Evolutionary conservation across 2,797 vertebrate species (phyloP).

Genomic region (Pangasius mekongensis): DNA sequence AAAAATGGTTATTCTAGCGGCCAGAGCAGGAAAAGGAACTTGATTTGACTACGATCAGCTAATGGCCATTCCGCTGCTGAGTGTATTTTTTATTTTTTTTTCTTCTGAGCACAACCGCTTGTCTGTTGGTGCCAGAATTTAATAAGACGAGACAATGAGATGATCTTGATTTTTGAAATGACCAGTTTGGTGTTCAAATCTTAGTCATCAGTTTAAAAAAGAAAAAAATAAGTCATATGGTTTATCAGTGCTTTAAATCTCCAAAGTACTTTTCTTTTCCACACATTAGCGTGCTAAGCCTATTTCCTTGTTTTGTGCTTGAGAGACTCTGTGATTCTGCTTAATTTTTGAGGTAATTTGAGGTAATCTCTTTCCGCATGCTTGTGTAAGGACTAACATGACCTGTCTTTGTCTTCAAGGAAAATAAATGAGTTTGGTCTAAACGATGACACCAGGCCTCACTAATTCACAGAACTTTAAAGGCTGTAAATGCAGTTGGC

Average conservation of each 20-base stretch:
- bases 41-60: background rate
- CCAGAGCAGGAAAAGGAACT: background rate
- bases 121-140: background rate
- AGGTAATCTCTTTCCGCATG: background rate
- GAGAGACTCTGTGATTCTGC: background rate
- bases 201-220: background rate
- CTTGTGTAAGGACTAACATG: background rate
- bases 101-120: slow-evolving; percentile 35
- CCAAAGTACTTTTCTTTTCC: background rate
- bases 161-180: slow-evolving; percentile 56
- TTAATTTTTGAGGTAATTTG: background rate
- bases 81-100: background rate
- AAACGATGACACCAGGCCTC: background rate
- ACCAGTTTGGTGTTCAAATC: slow-evolving; percentile 41
- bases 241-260: background rate
- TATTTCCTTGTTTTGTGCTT: background rate
- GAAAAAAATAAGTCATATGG: too few relatives aligned
- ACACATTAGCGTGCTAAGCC: background rate
- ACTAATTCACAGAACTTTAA: background rate
- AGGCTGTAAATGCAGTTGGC: background rate
- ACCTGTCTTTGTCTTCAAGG: background rate
- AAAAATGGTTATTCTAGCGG: slow-evolving; percentile 6
- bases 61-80: background rate
- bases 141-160: slow-evolving; percentile 24
- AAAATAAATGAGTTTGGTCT: background rate